phyloP scores from a whole-genome alignment of 2,797 vertebrate genomes.

The Pangasius mekongensis region DNA sequence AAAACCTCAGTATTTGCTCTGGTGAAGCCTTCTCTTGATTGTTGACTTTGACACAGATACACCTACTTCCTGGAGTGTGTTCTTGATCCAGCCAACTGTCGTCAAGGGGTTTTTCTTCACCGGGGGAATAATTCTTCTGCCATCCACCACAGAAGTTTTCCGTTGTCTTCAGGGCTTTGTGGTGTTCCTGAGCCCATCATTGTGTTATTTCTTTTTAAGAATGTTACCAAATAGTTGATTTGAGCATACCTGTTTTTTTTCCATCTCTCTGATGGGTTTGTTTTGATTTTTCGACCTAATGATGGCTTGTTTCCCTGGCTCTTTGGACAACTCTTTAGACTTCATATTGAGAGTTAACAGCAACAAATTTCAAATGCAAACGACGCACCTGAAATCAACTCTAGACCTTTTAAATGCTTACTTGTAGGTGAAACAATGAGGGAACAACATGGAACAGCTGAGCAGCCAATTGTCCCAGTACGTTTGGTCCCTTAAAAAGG shows the following conservation, averaged over 20 bases:
- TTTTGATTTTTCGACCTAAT: background rate
- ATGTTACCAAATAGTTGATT: background rate
- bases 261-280: background rate
- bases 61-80: background rate
- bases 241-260: too few relatives aligned
- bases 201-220: background rate
- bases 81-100: background rate
- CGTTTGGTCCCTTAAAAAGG: too few relatives aligned
- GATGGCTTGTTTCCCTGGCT: background rate
- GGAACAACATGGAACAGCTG: too few relatives aligned
- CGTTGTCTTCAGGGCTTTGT: background rate
- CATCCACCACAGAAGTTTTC: background rate
- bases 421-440: too few relatives aligned
- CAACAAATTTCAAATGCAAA: too few relatives aligned
- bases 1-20: background rate
- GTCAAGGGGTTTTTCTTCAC: background rate
- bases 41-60: background rate
- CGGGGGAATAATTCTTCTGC: background rate
- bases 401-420: too few relatives aligned
- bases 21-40: background rate
- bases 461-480: too few relatives aligned
- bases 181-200: background rate
- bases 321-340: background rate
- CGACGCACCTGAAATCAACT: too few relatives aligned
- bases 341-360: background rate